Percentiles rank a stretch among this genome's conserved stretches.
Conservation (phyloP, 2,113 vertebrate species). For the Forbesichthys agassizii region DNA sequence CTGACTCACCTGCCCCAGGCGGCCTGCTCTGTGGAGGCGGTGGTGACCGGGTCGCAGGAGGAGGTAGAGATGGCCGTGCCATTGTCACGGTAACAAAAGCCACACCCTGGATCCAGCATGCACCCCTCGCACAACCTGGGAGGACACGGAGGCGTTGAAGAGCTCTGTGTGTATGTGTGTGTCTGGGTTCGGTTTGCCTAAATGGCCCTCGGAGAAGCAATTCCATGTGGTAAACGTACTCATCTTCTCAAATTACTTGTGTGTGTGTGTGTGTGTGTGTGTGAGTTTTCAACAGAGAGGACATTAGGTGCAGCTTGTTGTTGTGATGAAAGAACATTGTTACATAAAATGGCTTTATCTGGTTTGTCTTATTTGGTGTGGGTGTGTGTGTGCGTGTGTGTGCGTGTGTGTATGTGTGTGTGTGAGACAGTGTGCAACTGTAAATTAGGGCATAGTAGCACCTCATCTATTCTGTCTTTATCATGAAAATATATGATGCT, state of each 20-base stretch:
- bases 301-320: conserved; percentile 51
- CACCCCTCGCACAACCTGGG: conserved; percentile 89
- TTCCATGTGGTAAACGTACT: conserved; percentile 49
- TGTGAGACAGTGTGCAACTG: conserved; percentile 16
- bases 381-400: conserved; percentile 14
- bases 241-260: conserved; percentile 44
- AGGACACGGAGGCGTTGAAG: not conserved
- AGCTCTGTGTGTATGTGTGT: not conserved
- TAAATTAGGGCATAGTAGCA: conserved; percentile 48
- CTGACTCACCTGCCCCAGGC: conserved; percentile 94
- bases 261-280: conserved; percentile 22
- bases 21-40: conserved; percentile 83
- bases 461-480: conserved; percentile 13
- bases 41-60: conserved; percentile 88
- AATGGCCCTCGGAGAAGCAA: conserved; percentile 15
- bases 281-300: conserved; percentile 30
- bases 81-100: conserved; percentile 94
- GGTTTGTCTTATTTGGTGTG: not conserved
- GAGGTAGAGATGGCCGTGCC: conserved; percentile 82
- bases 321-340: conserved; percentile 41
- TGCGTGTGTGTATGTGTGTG: conserved; percentile 4
- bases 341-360: conserved; percentile 9
- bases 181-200: not conserved
- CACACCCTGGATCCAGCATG: conserved; percentile 94
- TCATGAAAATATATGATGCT: conserved; percentile 1